Base-by-base conservation (phyloP, 2,113 vertebrate genomes). In the Spea bombifrons region DNA sequence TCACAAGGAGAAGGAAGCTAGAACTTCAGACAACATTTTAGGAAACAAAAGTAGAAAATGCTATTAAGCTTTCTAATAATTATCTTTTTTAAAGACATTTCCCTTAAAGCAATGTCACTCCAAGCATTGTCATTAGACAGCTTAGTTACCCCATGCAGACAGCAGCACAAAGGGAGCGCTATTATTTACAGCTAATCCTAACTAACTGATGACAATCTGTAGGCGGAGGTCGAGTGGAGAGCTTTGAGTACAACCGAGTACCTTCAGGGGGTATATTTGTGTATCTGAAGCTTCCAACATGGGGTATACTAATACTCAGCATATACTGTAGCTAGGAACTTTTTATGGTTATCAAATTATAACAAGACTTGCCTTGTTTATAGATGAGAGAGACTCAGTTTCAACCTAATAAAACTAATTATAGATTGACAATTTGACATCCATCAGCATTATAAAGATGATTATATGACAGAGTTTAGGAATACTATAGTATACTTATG, bases 201-300 rank as follows among this genome's bases (percentile, higher is more conserved):
- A 49, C 45, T 75, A 66, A 48, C 30, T 78, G 70, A 44, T 81
- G 59, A 71, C 64, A 64, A 61, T 64, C 70, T 10, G 9, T 61
- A 69, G 30, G 50, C 71, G 59, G 75, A 57, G 50, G 8, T 66
- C 71, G 55, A 17, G 49, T 64, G 49, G 65, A 49, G 59, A 74
- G 49, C 65, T 81, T 47, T 77, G 59, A 66, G 66, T 71, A 15
- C 45, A 47, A 17, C 57, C 48, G 67, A 9, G 53, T 68, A n/a
- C 57, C 78, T 71, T 64, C 30, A 49, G 66, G 67, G 66, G 47
- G 57, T 44, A 12, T 65, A 47, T 52, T 59, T 30, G 10, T 43
- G 57, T 48, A 57, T 70, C 61, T 55, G 43, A 3, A 15, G 15
- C 65, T 75, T 78, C 43, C n/a, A 16, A 15, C 64, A 68, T 10